Evolutionary conservation across 2,888 invertebrate genomes (phyloP).

Genomic region (Dioctria rufipes): DNA sequence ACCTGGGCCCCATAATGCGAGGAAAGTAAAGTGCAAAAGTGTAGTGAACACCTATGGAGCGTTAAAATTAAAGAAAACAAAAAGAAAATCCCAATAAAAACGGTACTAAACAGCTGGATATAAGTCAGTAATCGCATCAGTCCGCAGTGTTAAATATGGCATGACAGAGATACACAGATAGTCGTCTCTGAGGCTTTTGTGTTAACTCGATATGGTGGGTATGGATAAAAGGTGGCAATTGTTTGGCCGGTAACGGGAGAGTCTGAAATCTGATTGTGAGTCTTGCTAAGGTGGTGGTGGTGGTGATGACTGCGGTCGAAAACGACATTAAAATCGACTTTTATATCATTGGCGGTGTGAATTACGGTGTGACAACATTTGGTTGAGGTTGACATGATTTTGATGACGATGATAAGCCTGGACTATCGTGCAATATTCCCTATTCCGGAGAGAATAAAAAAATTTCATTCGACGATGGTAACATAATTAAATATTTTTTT

Average conservation of each 20-base stretch:
- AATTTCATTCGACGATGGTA: background rate
- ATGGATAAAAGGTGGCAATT: background rate
- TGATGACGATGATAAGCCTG: background rate
- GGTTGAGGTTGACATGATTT: slow-evolving; percentile 7
- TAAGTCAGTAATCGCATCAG: slow-evolving; percentile 40
- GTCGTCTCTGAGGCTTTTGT: background rate
- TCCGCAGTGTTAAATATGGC: slow-evolving; percentile 1
- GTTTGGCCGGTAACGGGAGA: too few species aligned
- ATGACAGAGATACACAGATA: background rate
- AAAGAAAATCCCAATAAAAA: slow-evolving; percentile 22
- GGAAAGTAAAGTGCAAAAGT: background rate
- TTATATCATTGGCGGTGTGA: background rate
- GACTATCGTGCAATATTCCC: background rate
- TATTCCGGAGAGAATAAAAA: background rate
- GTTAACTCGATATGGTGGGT: slow-evolving; percentile 2
- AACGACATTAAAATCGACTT: background rate
- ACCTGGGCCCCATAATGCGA: background rate
- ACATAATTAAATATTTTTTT: background rate
- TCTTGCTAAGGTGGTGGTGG: background rate
- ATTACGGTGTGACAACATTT: background rate
- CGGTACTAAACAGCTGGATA: slow-evolving; percentile 37
- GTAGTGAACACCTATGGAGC: background rate
- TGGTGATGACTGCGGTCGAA: background rate
- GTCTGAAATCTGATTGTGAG: too few species aligned
- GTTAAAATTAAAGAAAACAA: slow-evolving; percentile 39